A percentile compares a stretch with the other conserved stretches of the same genome.
Evolutionary conservation across 2,797 vertebrate genomes (phyloP).

Genomic region (Gallinago nigripennis): DNA sequence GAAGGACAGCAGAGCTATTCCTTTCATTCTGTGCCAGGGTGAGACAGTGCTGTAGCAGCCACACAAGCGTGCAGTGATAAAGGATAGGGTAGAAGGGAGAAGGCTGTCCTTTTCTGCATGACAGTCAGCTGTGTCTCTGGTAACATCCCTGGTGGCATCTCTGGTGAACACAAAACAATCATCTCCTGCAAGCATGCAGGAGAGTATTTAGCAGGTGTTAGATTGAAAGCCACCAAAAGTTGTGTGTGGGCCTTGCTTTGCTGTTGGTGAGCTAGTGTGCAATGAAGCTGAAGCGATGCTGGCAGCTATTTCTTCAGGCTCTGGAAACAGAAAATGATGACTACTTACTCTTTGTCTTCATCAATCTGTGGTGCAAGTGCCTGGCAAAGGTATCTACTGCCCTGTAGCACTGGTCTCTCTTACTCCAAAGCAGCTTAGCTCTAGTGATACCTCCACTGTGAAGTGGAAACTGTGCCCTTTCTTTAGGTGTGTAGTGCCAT

Average conservation of each 20-base stretch:
- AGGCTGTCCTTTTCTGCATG: background rate
- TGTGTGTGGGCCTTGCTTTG: background rate
- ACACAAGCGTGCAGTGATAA: background rate
- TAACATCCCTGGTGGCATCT: background rate
- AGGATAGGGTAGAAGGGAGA: background rate
- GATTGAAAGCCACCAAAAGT: background rate
- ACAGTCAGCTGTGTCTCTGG: background rate
- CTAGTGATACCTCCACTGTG: background rate
- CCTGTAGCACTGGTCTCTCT: background rate
- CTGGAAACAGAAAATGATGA: background rate
- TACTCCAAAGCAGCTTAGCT: background rate
- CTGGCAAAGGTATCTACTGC: background rate
- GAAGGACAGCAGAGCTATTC: background rate
- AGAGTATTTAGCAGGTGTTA: background rate
- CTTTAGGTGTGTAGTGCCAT: background rate
- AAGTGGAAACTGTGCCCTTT: background rate
- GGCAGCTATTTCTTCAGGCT: background rate
- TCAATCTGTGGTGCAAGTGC: background rate
- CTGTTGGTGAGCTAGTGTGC: background rate
- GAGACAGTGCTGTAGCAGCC: background rate
- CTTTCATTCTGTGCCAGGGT: background rate
- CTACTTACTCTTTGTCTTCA: background rate
- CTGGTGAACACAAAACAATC: background rate
- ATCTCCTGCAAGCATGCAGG: background rate
- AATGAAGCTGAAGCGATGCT: background rate